Evolutionary conservation across 2,888 invertebrate genomes (phyloP).

Genomic region (Bembecia ichneumoniformis): DNA sequence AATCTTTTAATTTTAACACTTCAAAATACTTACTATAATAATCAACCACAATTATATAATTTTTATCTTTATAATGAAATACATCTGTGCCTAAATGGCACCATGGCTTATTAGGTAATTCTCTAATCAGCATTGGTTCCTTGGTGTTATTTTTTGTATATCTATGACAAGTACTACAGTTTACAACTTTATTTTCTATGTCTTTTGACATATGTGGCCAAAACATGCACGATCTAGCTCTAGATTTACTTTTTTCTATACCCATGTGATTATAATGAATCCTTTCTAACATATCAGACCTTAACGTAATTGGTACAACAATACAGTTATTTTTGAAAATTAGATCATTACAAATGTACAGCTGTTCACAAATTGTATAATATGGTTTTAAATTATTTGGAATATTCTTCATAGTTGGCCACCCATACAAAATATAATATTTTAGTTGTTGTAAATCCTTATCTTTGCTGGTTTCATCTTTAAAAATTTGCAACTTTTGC

Average conservation of each 20-base stretch:
- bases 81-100: no score
- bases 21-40: no score
- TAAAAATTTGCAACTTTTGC: no score
- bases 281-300: not conserved
- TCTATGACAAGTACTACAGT: not conserved
- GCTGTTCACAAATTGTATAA: slow-evolving; percentile 3
- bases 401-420: no score
- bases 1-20: no score
- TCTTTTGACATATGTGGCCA: not conserved
- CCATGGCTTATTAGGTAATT: no score
- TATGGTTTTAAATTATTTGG: slow-evolving; percentile 3
- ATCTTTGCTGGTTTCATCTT: no score
- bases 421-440: no score
- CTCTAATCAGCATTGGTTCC: not conserved
- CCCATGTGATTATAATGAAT: not conserved
- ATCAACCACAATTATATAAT: no score
- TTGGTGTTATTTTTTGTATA: not conserved
- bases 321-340: slow-evolving; percentile 10
- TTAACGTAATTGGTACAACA: not conserved
- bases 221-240: not conserved
- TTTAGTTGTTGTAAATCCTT: no score
- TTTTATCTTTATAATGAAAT: no score
- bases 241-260: not conserved
- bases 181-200: not conserved
- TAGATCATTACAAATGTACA: slow-evolving; percentile 7